These are phyloP conservation scores for Diplodus puntazzo DNA, from an alignment of 2,797 vertebrate genomes.

Conservation along the genomic window DNA sequence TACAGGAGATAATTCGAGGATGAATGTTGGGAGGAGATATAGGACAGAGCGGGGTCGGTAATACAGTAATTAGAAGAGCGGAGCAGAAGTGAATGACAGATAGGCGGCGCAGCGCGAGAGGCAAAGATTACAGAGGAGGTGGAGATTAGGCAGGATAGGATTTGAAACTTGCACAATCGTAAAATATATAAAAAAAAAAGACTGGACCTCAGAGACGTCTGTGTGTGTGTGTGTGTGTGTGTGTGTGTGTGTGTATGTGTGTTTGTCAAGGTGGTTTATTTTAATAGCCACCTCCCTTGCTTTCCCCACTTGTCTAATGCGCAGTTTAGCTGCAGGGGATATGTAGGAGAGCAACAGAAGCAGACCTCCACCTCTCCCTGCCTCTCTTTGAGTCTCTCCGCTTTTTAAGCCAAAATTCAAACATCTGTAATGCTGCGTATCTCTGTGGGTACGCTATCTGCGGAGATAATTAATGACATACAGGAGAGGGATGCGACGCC, in stretches of 20 bases:
- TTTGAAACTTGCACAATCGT: slow-evolving; percentile 46
- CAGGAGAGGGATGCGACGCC: not conserved
- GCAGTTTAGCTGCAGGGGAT: slow-evolving; percentile 79
- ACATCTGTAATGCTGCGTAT: not conserved
- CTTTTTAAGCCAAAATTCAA: not conserved
- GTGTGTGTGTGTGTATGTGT: slow-evolving; percentile 12
- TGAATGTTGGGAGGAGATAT: slow-evolving; percentile 33
- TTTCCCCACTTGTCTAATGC: slow-evolving; percentile 75
- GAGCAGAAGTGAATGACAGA: slow-evolving; percentile 60
- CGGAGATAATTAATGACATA: not conserved
- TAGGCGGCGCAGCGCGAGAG: slow-evolving; percentile 38
- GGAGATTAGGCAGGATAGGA: slow-evolving; percentile 58
- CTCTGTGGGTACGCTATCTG: not conserved
- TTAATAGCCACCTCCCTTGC: slow-evolving; percentile 62
- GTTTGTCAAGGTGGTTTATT: slow-evolving; percentile 63
- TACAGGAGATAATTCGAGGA: slow-evolving; percentile 24
- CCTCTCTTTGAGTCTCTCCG: slow-evolving; percentile 4
- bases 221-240: slow-evolving; percentile 24
- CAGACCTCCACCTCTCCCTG: slow-evolving; percentile 16
- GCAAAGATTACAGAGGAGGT: slow-evolving; percentile 56
- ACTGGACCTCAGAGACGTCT: not conserved
- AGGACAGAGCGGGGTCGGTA: slow-evolving; percentile 22
- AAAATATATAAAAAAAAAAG: slow-evolving; percentile 32
- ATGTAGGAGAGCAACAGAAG: slow-evolving; percentile 57
- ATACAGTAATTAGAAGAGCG: slow-evolving; percentile 48